These are phyloP conservation scores for Sinonovacula constricta DNA, from an alignment of 1,140 invertebrate genomes.

Conservation along the genomic window DNA sequence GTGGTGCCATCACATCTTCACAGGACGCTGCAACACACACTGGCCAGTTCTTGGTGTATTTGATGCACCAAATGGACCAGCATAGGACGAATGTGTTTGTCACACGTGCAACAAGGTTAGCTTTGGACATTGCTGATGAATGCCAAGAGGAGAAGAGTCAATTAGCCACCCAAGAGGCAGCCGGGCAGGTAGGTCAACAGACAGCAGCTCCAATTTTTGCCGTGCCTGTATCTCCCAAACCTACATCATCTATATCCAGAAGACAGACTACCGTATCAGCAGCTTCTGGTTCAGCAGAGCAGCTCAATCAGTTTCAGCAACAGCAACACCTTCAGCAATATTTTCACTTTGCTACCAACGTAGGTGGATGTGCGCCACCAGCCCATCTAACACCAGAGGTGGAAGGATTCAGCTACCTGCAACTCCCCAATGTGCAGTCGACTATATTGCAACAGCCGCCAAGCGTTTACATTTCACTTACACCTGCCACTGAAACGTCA, in stretches of 20 bases:
- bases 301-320: constrained; percentile 26
- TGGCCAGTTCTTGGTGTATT: too few species aligned
- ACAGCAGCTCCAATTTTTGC: too few species aligned
- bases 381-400: too few species aligned
- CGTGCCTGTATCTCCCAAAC: too few species aligned
- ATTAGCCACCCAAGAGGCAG: too few species aligned
- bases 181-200: too few species aligned
- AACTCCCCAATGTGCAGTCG: constrained; percentile 31
- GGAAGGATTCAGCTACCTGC: constrained; percentile 16
- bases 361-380: constrained; percentile 18
- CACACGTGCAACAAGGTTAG: constrained; percentile 16
- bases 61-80: constrained; percentile 30
- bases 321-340: constrained; percentile 14
- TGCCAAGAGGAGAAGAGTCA: constrained; percentile 15
- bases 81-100: too few species aligned
- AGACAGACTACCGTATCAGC: constrained; percentile 18
- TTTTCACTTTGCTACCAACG: constrained; percentile 22
- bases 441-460: constrained; percentile 36
- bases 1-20: constrained; percentile 30
- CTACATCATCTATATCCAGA: constrained; percentile 26
- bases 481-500: constrained; percentile 19
- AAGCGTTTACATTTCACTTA: constrained; percentile 3
- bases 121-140: constrained; percentile 16
- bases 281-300: constrained; percentile 14
- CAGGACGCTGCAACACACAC: constrained; percentile 11